Evolutionary conservation across 1,140 invertebrate genomes (phyloP), one percentile per base, ranked within the genome.

Genomic region (Schlechtendalia chinensis): DNA sequence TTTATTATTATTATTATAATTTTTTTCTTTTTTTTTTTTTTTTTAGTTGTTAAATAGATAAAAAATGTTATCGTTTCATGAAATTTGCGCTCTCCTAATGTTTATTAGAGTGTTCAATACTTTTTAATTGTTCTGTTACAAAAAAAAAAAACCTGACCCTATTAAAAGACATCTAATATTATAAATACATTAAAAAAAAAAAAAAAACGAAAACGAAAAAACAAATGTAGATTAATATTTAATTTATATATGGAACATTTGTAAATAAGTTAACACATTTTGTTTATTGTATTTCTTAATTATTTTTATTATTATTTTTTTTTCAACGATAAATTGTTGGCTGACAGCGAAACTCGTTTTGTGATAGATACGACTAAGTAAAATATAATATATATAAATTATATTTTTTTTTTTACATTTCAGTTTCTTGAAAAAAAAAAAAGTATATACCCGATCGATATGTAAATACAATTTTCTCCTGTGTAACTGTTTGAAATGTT

Each of bases 301-400:
- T 50, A 77, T 77, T 77, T 32, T 72, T 29, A 53, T 72, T 29
- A 53, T 72, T 50, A 19, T 75, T n/a, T 75, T 56, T 77, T 75
- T 58, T 77, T 59, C 14, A 63, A 79, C 75, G 75, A 79, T 79
- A 27, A 24, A 79, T 79, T 79, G 75, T 79, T 79, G 75, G 56
- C 17, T 63, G 39, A 79, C 75, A 79, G 24, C 75, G 63, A 79
- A 79, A 47, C 56, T 79, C 75, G 58, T 79, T 79, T 79, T 79
- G 75, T 79, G 75, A 79, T 79, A 79, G 75, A 79, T 79, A 79
- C 75, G 75, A 79, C 75, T 61, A 47, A 63, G 39, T 63, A 79
- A 58, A 54, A 79, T 79, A 47, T 61, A 61, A 63, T 45, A 59
- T 45, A 24, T 75, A 59, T 29, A 72, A 39, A 74, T 22, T 56